Percentiles rank a stretch among this genome's conserved stretches.
These are phyloP conservation scores for Diceros bicornis DNA, from an alignment of 2,797 vertebrate genomes.

Conservation along the genomic window DNA sequence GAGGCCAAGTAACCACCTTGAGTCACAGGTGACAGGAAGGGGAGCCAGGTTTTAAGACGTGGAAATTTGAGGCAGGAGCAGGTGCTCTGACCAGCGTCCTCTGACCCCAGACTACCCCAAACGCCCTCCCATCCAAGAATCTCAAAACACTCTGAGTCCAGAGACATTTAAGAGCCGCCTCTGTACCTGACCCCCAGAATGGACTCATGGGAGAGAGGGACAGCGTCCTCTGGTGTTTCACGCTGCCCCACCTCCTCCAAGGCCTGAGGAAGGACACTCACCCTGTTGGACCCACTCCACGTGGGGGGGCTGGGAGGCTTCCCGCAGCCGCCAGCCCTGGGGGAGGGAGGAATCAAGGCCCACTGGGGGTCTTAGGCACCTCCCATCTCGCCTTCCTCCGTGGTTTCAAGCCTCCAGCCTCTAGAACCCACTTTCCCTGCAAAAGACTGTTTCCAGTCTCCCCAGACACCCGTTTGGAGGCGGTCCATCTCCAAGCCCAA, in stretches of 20 bases:
- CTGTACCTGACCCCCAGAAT: background rate
- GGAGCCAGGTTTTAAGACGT: background rate
- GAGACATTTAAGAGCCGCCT: background rate
- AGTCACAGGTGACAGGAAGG: too few relatives aligned
- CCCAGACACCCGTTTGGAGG: background rate
- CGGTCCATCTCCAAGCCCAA: background rate
- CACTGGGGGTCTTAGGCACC: background rate
- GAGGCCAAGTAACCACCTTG: background rate
- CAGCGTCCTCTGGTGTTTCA: background rate
- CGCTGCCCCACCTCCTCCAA: background rate
- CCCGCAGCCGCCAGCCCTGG: background rate
- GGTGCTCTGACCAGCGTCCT: background rate
- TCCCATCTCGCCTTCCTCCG: background rate
- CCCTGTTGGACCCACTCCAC: slow-evolving; percentile 60
- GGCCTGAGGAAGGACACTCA: slow-evolving; percentile 67
- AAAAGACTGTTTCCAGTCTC: slow-evolving; percentile 3
- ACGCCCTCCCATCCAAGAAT: background rate
- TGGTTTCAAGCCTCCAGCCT: background rate
- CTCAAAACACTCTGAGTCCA: background rate
- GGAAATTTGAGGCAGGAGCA: background rate
- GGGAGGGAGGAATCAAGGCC: background rate
- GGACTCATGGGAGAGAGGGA: background rate
- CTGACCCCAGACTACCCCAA: too few relatives aligned
- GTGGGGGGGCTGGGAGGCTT: slow-evolving; percentile 69
- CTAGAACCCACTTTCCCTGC: background rate